Percentiles rank a stretch among this genome's conserved stretches.
phyloP scores from a whole-genome alignment of 2,888 invertebrate species.

The Macrophya alboannulata region DNA sequence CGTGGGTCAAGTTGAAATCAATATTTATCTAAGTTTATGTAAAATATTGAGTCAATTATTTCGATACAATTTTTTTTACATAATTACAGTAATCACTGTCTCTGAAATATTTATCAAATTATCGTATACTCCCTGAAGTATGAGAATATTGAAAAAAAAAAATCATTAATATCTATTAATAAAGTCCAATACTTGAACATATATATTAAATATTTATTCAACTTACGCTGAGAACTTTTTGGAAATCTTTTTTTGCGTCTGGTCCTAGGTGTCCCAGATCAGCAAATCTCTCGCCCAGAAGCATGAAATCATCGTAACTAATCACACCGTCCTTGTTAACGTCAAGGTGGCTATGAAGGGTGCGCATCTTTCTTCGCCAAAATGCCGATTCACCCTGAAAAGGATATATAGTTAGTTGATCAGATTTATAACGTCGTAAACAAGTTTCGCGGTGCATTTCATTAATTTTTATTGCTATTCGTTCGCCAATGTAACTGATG shows the following conservation, averaged over 20 bases:
- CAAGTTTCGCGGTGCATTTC: background rate
- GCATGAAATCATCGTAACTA: constrained; percentile 90
- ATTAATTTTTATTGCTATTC: constrained; percentile 19
- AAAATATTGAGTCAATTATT: background rate
- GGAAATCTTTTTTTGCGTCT: constrained; percentile 86
- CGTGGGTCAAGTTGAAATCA: background rate
- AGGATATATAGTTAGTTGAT: constrained; percentile 55
- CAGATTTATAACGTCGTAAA: background rate
- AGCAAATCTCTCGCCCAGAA: constrained; percentile 89
- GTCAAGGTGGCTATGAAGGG: constrained; percentile 91
- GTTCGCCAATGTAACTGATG: constrained; percentile 16
- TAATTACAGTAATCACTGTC: background rate
- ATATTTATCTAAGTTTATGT: background rate
- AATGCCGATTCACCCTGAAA: constrained; percentile 84
- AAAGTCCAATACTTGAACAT: background rate
- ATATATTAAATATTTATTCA: background rate
- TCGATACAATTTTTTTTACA: background rate
- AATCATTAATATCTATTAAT: background rate
- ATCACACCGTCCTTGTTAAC: constrained; percentile 93
- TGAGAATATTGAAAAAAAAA: background rate
- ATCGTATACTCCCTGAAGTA: too few species aligned
- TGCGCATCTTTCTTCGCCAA: constrained; percentile 93
- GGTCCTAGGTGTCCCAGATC: constrained; percentile 88
- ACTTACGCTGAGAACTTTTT: constrained; percentile 86
- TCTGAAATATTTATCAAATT: background rate